Conservation (phyloP, 2,888 invertebrate genomes). For the Cactoblastis cactorum region DNA sequence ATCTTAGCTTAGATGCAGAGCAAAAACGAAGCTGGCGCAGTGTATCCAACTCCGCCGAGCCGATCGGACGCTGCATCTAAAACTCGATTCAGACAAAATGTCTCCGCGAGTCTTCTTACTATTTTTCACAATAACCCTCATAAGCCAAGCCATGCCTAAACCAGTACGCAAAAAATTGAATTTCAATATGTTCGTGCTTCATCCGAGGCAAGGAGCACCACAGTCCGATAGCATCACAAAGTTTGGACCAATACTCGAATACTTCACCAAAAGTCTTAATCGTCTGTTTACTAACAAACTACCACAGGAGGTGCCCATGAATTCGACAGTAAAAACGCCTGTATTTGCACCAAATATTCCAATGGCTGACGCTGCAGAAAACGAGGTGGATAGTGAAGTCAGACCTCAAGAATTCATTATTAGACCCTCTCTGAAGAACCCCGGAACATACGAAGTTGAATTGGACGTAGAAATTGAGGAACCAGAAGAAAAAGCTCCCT, state of each 20-base stretch:
- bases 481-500: constrained; percentile 40
- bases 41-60: constrained; percentile 48
- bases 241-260: constrained; percentile 84
- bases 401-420: constrained; percentile 62
- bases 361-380: constrained; percentile 55
- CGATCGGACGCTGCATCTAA: constrained; percentile 47
- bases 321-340: neutral
- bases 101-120: constrained; percentile 42
- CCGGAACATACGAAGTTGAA: constrained; percentile 65
- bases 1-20: constrained; percentile 65
- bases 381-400: constrained; percentile 66
- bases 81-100: constrained; percentile 29
- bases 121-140: constrained; percentile 46
- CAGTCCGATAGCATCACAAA: constrained; percentile 69
- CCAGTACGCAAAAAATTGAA: constrained; percentile 66
- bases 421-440: constrained; percentile 57
- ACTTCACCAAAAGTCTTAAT: constrained; percentile 84
- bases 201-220: constrained; percentile 49
- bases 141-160: constrained; percentile 42
- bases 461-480: constrained; percentile 67
- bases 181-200: constrained; percentile 69
- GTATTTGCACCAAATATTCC: constrained; percentile 24
- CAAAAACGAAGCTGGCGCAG: constrained; percentile 62
- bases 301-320: constrained; percentile 59
- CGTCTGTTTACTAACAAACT: constrained; percentile 83